Evolutionary conservation across 2,888 invertebrate species (phyloP).

Genomic region (Halictus quadricinctus): DNA sequence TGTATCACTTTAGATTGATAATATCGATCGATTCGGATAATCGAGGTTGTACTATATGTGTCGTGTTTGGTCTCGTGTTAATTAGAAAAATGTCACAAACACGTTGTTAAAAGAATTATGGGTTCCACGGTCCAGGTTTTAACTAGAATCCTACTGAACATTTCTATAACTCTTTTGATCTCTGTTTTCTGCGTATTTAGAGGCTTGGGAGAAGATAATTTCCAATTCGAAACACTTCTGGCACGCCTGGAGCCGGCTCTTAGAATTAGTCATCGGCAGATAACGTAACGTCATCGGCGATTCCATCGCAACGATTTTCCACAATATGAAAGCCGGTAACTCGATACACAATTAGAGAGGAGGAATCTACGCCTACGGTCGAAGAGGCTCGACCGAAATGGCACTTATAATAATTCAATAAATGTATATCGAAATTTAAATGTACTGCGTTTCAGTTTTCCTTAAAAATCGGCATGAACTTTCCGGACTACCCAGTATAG

Average conservation of each 20-base stretch:
- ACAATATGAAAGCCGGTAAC: not conserved
- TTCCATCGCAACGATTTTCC: not conserved
- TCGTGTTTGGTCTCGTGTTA: no score
- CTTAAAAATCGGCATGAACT: no score
- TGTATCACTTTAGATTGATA: no score
- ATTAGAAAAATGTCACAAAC: no score
- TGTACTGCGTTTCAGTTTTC: no score
- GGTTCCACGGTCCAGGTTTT: not conserved
- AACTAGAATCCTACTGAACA: not conserved
- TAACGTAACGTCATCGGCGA: not conserved
- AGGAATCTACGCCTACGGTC: conserved; percentile 5
- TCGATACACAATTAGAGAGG: not conserved
- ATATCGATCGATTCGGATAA: no score
- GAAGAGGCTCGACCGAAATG: not conserved
- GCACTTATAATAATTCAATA: no score
- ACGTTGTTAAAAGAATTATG: no score
- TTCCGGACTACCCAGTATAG: no score
- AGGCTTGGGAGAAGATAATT: not conserved
- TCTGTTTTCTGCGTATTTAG: not conserved
- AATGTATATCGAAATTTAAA: no score
- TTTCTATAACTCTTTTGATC: not conserved
- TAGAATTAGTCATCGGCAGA: conserved; percentile 13
- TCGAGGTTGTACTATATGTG: no score
- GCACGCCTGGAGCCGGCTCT: not conserved
- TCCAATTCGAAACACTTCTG: conserved; percentile 16